Conservation (phyloP, 1,140 invertebrate genomes). For the Bombus sibiricus region DNA sequence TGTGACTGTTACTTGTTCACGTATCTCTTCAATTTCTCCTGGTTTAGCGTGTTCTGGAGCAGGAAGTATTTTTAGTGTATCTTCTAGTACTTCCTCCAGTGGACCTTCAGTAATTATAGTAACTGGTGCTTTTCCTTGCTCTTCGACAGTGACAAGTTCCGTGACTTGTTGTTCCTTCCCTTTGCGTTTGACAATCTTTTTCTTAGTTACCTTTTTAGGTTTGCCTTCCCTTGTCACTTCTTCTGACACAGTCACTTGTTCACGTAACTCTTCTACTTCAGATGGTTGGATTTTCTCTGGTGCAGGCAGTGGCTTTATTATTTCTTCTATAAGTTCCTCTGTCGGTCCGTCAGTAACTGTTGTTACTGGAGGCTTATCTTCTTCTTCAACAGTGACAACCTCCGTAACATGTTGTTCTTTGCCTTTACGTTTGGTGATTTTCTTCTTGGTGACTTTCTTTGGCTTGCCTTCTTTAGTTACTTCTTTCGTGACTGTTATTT, state of each 20-base stretch:
- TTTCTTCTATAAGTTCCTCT: neutral
- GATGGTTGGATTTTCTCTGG: conserved; percentile 15
- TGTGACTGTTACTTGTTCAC: conserved; percentile 76
- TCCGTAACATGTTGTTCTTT: too few species aligned
- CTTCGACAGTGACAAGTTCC: conserved; percentile 72
- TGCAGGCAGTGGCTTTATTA: neutral
- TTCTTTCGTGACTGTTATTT: too few species aligned
- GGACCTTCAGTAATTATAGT: conserved; percentile 65
- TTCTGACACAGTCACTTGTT: conserved; percentile 80
- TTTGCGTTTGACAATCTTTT: conserved; percentile 73
- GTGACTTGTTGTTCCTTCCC: conserved; percentile 72
- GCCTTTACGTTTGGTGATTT: too few species aligned
- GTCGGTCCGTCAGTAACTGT: too few species aligned
- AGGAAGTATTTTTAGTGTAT: neutral
- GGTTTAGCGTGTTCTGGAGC: neutral
- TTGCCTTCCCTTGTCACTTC: conserved; percentile 52
- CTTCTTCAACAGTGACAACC: too few species aligned
- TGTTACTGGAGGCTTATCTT: too few species aligned
- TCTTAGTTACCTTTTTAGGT: conserved; percentile 62
- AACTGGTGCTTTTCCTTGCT: conserved; percentile 69
- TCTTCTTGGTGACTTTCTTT: too few species aligned
- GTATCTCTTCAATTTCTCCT: conserved; percentile 64
- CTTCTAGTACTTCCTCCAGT: conserved; percentile 1
- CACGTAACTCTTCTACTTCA: conserved; percentile 75
- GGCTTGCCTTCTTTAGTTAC: too few species aligned